Evolutionary conservation across 2,113 vertebrate genomes (phyloP).

Genomic region (Pygoscelis antarcticus): DNA sequence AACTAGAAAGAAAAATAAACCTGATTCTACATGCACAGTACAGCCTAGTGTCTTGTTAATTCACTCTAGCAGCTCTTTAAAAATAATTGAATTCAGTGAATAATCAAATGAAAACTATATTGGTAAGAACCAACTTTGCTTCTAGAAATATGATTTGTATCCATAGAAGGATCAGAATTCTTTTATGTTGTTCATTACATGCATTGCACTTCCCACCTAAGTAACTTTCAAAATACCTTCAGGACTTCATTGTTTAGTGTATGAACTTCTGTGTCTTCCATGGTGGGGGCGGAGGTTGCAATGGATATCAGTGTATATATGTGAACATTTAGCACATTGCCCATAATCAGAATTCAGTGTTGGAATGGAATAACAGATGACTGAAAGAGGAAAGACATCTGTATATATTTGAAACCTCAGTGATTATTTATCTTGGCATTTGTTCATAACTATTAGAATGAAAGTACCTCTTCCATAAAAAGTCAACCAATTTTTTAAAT

Average conservation of each 20-base stretch:
- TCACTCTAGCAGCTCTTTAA: background rate
- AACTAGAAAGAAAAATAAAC: slow-evolving; percentile 42
- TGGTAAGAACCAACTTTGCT: background rate
- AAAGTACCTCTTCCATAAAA: background rate
- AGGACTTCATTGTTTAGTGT: background rate
- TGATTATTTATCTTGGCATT: slow-evolving; percentile 8
- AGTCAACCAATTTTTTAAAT: background rate
- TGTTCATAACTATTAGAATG: slow-evolving; percentile 14
- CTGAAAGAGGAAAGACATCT: slow-evolving; percentile 15
- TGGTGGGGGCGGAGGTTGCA: background rate
- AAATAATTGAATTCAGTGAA: background rate
- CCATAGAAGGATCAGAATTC: background rate
- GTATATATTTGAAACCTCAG: slow-evolving; percentile 8
- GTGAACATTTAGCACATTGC: slow-evolving; percentile 21
- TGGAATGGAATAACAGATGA: slow-evolving; percentile 2
- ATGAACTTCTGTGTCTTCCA: background rate
- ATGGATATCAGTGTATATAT: background rate
- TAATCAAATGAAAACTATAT: background rate
- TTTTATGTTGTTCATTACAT: background rate
- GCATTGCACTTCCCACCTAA: background rate
- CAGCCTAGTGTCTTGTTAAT: background rate
- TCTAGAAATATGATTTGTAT: background rate
- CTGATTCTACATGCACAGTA: background rate
- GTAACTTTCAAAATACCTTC: background rate
- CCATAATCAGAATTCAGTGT: background rate